Conservation (phyloP, 2,888 invertebrate genomes). For the Hesperia comma region DNA sequence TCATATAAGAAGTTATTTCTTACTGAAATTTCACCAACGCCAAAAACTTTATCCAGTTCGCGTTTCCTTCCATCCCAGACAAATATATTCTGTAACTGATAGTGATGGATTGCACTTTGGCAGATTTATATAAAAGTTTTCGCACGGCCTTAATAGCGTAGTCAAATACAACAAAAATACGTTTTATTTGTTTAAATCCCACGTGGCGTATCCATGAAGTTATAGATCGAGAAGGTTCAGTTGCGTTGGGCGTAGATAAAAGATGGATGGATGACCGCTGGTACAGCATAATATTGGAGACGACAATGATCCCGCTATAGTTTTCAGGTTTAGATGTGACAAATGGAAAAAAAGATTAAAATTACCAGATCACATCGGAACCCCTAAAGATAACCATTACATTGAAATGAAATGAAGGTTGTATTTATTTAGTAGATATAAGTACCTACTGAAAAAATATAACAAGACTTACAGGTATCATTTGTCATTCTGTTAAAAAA, state of each 20-base stretch:
- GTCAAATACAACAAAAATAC: slow-evolving; percentile 13
- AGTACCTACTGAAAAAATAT: no score
- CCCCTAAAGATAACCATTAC: no score
- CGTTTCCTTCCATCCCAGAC: slow-evolving; percentile 6
- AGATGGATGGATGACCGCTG: not conserved
- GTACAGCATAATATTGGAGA: no score
- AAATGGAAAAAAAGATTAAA: no score
- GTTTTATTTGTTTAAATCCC: slow-evolving; percentile 4
- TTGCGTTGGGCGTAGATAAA: not conserved
- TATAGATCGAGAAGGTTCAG: not conserved
- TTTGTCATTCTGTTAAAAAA: no score
- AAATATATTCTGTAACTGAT: slow-evolving; percentile 24
- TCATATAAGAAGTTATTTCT: slow-evolving; percentile 36
- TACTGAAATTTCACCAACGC: slow-evolving; percentile 16
- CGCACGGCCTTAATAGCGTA: slow-evolving; percentile 3
- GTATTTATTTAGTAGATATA: no score
- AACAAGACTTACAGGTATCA: no score
- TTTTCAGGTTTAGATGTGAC: no score
- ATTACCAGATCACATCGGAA: no score
- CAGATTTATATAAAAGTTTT: slow-evolving; percentile 27
- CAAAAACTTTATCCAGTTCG: slow-evolving; percentile 25
- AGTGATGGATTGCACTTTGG: slow-evolving; percentile 23
- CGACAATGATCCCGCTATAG: no score
- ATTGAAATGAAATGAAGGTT: no score
- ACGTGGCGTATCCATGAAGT: not conserved